These are phyloP conservation scores for Pyrochroa serraticornis DNA, from an alignment of 2,888 invertebrate species.

Conservation along the genomic window DNA sequence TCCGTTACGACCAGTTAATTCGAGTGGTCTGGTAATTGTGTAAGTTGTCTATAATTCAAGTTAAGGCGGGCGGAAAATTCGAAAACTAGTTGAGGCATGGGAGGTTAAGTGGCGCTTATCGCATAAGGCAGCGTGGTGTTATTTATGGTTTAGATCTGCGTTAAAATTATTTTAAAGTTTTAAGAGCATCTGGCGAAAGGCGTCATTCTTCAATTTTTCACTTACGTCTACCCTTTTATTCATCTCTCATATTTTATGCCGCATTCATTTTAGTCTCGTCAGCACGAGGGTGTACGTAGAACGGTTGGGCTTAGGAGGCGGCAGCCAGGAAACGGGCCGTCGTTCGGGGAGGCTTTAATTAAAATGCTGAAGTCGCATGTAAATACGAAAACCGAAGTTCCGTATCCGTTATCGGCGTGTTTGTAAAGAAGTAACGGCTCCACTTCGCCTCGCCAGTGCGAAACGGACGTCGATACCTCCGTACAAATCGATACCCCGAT, in stretches of 20 bases:
- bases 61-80: neutral
- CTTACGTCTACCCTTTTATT: constrained; percentile 40
- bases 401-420: constrained; percentile 29
- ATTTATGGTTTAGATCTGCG: constrained; percentile 40
- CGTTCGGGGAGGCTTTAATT: constrained; percentile 29
- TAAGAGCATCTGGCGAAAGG: constrained; percentile 43
- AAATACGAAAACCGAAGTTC: constrained; percentile 31
- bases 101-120: constrained; percentile 20
- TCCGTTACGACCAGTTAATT: constrained; percentile 19
- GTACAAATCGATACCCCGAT: constrained; percentile 28
- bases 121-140: constrained; percentile 32
- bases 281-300: constrained; percentile 23
- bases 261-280: constrained; percentile 38
- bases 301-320: constrained; percentile 11
- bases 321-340: constrained; percentile 15
- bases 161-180: constrained; percentile 44
- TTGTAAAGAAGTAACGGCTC: constrained; percentile 33
- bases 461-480: constrained; percentile 21
- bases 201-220: constrained; percentile 46
- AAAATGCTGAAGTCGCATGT: constrained; percentile 34
- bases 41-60: constrained; percentile 15
- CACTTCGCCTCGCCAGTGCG: constrained; percentile 18
- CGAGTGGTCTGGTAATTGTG: constrained; percentile 8
- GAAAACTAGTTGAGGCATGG: constrained; percentile 3
- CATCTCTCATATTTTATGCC: constrained; percentile 41